Evolutionary conservation across 1,140 invertebrate species (phyloP).

Genomic region (Dysdera silvatica): DNA sequence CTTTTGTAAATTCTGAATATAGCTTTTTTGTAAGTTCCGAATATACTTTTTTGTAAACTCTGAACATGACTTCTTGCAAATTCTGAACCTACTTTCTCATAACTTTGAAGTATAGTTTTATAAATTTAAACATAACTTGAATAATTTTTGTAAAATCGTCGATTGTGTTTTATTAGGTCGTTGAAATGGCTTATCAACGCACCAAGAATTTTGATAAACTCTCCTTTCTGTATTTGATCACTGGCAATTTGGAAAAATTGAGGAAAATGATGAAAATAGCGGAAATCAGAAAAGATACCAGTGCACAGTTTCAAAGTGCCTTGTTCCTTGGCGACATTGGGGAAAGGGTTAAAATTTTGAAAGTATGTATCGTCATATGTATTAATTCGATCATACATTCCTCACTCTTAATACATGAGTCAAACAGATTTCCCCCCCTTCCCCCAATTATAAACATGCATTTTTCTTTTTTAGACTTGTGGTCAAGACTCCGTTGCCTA

Average conservation of each 20-base stretch:
- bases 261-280: conserved; percentile 99
- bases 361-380: conserved; percentile 49
- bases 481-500: conserved; percentile 72
- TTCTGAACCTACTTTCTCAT: no score
- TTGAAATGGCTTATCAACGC: conserved; percentile 99
- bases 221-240: conserved; percentile 95
- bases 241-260: conserved; percentile 95
- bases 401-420: not conserved
- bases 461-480: conserved; percentile 46
- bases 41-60: no score
- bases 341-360: conserved; percentile 84
- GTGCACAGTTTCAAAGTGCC: conserved; percentile 93
- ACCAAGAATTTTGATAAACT: conserved; percentile 99
- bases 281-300: conserved; percentile 88
- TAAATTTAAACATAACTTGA: no score
- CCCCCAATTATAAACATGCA: not conserved
- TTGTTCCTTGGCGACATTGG: conserved; percentile 82
- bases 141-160: no score
- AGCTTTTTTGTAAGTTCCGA: no score
- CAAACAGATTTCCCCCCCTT: not conserved
- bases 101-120: no score
- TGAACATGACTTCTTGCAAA: no score
- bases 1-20: no score
- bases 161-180: conserved; percentile 48
- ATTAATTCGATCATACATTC: not conserved